Base-by-base conservation (phyloP, 2,797 vertebrate species). In the Taeniopygia guttata region DNA sequence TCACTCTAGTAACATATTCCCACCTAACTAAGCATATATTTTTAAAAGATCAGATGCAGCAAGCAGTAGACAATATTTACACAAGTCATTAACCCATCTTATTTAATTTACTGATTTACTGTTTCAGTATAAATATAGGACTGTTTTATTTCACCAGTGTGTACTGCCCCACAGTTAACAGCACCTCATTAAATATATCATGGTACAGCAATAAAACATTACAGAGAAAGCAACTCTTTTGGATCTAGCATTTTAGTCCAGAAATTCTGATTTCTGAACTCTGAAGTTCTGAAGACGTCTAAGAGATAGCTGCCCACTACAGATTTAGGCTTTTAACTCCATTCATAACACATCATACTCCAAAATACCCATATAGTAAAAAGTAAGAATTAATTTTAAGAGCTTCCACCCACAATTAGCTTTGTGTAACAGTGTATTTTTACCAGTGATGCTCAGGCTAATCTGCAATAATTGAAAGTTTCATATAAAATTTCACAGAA, bases 361-460 rank as follows among this genome's bases (percentile, higher is more conserved):
- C 67, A 90, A 91, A 87, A 94, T 69, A 95, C n/a, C 77, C 56
- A 77, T 42, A n/a, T 12, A 79, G 38, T 62, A 55, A 84, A 93
- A 81, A 83, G 30, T 49, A 84, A 77, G 32, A 86, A 34, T 18
- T 3, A 89, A 84, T 92, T 42, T 90, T 36, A 73, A 84, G 75
- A 93, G 86, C 66, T 88, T 93, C 86, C 75, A 87, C 81, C 80
- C 80, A 92, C 77, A 96, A 58, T 1, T 90, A 66, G 88, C 69
- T 84, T 88, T 60, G 58, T 58, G 73, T 83, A 66, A 78, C 62
- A 77, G 25, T 63, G 13, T 34, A 51, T 78, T 94, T 81, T 73
- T 52, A 96, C n/a, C 90, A 85, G 58, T n/a, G 82, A 84, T 78
- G 73, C 69, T 94, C 87, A 88, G 68, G 62, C 66, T 94, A 68